Base-by-base conservation (phyloP, 2,113 vertebrate genomes). In the Megaleporinus macrocephalus region DNA sequence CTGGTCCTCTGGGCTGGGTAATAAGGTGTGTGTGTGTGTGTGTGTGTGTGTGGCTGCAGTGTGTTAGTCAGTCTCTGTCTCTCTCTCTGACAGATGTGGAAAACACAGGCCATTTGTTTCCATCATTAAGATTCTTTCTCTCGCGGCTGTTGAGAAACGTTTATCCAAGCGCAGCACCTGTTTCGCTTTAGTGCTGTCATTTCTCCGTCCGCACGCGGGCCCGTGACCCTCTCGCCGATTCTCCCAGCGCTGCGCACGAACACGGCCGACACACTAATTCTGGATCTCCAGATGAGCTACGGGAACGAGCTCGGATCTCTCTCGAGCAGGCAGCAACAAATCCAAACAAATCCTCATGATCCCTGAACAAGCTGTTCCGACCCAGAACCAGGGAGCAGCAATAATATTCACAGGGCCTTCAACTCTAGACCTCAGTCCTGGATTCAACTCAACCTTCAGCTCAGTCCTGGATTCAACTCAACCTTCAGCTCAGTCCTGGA, bases 121-220 rank as follows among this genome's bases (percentile, higher is more conserved):
- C 89, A 89, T 88, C 71, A 87, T 91, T 86, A 87, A 66, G 30
- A 79, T 68, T 76, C 79, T 86, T 78, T 89, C 85, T 89, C 85
- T 90, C 83, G 41, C 78, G 66, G 79, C 59, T 88, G 85, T 89
- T 90, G 88, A 87, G 80, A 82, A 88, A 87, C 86, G 74, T 87
- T 73, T 77, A 84, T 87, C 86, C 86, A 88, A 87, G 84, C 59
- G 16, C 16, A 66, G 83, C 89, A 90, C 89, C 91, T 92, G 90
- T 84, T 89, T 89, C 63, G 59, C 84, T 93, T 92, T 88, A 90
- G 74, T 55, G 24, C 86, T 86, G 87, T 90, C 88, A 86, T 81
- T 87, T 85, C n/a, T 76, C 27, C 1, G 13, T 71, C 2, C 3
- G 33, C 51, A 82, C 65, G 51, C 73, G 82, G 33, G 86, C 78